Conservation (phyloP, 1,140 invertebrate species). For the Apis dorsata region DNA sequence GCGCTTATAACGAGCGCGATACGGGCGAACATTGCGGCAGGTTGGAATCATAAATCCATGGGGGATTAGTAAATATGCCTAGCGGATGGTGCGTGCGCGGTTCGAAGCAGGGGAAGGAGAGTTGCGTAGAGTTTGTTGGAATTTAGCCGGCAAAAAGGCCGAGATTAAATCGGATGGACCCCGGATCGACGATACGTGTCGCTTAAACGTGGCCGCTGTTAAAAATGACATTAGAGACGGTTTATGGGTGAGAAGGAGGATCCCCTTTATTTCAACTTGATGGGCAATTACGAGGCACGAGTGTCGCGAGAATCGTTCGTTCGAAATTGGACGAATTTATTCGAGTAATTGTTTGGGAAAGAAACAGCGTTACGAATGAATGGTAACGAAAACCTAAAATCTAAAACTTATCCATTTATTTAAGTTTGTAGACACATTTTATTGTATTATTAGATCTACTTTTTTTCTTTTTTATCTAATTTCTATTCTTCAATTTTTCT, state of each 20-base stretch:
- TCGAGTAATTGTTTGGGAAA: no score
- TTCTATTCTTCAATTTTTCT: no score
- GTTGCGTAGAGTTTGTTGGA: slow-evolving; percentile 24
- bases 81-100: slow-evolving; percentile 15
- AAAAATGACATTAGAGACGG: slow-evolving; percentile 4
- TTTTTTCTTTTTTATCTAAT: no score
- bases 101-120: background rate
- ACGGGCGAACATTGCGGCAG: slow-evolving; percentile 31
- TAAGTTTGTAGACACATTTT: no score
- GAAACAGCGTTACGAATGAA: no score
- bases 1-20: slow-evolving; percentile 34
- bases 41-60: slow-evolving; percentile 39
- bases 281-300: background rate
- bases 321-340: no score
- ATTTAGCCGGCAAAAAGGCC: slow-evolving; percentile 20
- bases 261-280: background rate
- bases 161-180: slow-evolving; percentile 31
- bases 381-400: no score
- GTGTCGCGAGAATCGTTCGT: no score
- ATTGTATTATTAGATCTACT: no score
- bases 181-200: background rate
- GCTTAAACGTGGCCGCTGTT: background rate
- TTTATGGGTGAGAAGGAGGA: background rate
- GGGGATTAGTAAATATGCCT: slow-evolving; percentile 47
- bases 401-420: no score